These are phyloP conservation scores for Ephestia elutella DNA, from an alignment of 1,140 invertebrate genomes.

Conservation along the genomic window DNA sequence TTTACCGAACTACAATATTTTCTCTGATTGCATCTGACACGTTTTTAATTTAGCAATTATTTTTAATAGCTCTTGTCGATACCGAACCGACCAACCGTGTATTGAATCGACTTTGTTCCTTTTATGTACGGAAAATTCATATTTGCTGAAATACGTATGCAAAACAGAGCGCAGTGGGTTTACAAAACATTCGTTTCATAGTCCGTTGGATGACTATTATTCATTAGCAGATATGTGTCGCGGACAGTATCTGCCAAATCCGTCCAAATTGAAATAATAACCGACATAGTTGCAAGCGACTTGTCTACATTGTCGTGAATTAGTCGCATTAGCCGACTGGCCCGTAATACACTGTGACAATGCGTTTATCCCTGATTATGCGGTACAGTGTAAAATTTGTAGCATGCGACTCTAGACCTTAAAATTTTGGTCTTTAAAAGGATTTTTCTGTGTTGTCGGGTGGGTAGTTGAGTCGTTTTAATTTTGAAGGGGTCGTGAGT, in stretches of 20 bases:
- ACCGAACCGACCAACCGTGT: not conserved
- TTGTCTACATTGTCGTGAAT: conserved; percentile 64
- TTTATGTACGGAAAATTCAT: not conserved
- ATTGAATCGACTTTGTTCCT: not conserved
- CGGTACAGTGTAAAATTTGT: conserved; percentile 19
- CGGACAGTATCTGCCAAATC: conserved; percentile 7
- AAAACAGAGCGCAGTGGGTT: not conserved
- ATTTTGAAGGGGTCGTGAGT: conserved; percentile 35
- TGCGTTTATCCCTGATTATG: conserved; percentile 59
- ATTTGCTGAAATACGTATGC: conserved; percentile 1
- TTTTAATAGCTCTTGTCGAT: not conserved
- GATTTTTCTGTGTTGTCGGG: not conserved
- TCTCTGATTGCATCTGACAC: too few relatives aligned
- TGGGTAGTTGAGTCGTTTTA: conserved; percentile 15
- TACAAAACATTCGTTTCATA: conserved; percentile 4
- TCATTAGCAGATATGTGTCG: conserved; percentile 3
- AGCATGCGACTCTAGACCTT: conserved; percentile 23
- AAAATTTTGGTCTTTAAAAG: not conserved
- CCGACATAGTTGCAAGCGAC: conserved; percentile 32
- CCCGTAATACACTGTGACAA: conserved; percentile 61
- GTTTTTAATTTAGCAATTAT: not conserved
- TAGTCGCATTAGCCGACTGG: conserved; percentile 60
- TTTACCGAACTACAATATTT: too few relatives aligned
- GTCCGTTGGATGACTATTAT: conserved; percentile 3
- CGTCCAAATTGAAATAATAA: conserved; percentile 31